Percentiles rank a stretch among this genome's conserved stretches.
Conservation (phyloP, 2,113 vertebrate species). For the Penelope pileata region DNA sequence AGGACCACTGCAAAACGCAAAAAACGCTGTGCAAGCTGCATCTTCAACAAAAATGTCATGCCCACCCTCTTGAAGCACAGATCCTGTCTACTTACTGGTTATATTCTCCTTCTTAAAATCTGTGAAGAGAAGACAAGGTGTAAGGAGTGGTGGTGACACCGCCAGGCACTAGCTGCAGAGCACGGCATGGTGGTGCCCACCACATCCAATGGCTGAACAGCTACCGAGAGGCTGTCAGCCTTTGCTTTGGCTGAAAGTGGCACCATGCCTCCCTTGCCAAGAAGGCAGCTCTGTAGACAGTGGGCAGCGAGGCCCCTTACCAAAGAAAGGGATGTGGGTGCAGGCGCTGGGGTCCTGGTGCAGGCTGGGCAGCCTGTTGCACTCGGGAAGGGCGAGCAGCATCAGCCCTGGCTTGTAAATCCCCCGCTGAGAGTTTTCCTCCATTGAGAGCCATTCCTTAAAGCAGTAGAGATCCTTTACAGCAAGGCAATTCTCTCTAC, state of each 20-base stretch:
- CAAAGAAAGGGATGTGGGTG: slow-evolving; percentile 86
- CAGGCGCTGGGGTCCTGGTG: slow-evolving; percentile 80
- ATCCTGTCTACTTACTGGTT: slow-evolving; percentile 87
- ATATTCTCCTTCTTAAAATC: slow-evolving; percentile 88
- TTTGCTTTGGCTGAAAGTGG: background rate
- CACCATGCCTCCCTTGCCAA: background rate
- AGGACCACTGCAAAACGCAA: background rate
- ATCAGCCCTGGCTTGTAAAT: slow-evolving; percentile 75
- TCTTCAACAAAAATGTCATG: background rate
- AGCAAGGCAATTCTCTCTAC: slow-evolving; percentile 93
- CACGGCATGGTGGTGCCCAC: background rate
- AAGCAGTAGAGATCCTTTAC: slow-evolving; percentile 96
- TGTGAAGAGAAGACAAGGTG: slow-evolving; percentile 76
- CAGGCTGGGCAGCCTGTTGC: slow-evolving; percentile 87
- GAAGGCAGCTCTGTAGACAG: background rate
- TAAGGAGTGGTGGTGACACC: background rate
- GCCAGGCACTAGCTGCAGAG: background rate
- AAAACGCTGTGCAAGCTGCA: background rate
- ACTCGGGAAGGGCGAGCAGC: slow-evolving; percentile 82
- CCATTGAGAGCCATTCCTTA: slow-evolving; percentile 86
- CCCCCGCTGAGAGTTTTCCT: slow-evolving; percentile 79
- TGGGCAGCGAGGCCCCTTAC: slow-evolving; percentile 65
- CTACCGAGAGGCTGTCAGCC: background rate
- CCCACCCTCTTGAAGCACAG: background rate
- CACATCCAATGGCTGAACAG: background rate